These are phyloP conservation scores for Psephotus haematonotus DNA, from an alignment of 2,113 vertebrate species.

Conservation along the genomic window DNA sequence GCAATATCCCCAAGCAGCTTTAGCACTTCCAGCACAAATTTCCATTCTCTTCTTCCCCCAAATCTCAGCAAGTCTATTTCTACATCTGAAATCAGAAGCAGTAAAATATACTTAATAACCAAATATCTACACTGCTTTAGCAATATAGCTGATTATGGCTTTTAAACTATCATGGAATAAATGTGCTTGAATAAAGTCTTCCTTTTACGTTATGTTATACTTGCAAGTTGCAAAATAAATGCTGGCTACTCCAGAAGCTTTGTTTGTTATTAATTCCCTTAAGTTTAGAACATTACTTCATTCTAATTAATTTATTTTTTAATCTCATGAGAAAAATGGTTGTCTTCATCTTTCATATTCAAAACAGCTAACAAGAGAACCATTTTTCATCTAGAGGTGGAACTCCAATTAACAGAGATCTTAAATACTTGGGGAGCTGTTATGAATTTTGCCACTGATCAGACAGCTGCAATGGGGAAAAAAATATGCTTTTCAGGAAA, in stretches of 20 bases:
- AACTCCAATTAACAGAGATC: slow-evolving; percentile 27
- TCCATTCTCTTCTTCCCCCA: neutral
- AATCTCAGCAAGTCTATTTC: neutral
- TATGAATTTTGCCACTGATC: slow-evolving; percentile 16
- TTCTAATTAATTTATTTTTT: slow-evolving; percentile 45
- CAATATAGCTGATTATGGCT: neutral
- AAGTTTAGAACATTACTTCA: slow-evolving; percentile 27
- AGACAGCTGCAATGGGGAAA: neutral
- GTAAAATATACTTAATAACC: neutral
- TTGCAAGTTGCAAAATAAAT: slow-evolving; percentile 19
- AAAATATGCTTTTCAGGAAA: neutral
- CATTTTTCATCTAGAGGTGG: neutral
- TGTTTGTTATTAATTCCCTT: slow-evolving; percentile 54
- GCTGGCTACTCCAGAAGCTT: slow-evolving; percentile 14
- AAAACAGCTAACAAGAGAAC: slow-evolving; percentile 1
- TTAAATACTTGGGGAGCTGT: neutral
- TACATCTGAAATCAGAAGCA: neutral
- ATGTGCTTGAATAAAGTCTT: neutral
- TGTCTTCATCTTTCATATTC: slow-evolving; percentile 29
- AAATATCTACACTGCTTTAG: rapidly evolving
- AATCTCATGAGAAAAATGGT: slow-evolving; percentile 32
- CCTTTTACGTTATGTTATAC: neutral
- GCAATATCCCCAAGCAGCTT: neutral
- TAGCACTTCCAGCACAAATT: neutral
- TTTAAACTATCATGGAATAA: neutral